Conservation (phyloP, 35 echinoderm and acorn worm genomes). For the Chiridota heheva region DNA sequence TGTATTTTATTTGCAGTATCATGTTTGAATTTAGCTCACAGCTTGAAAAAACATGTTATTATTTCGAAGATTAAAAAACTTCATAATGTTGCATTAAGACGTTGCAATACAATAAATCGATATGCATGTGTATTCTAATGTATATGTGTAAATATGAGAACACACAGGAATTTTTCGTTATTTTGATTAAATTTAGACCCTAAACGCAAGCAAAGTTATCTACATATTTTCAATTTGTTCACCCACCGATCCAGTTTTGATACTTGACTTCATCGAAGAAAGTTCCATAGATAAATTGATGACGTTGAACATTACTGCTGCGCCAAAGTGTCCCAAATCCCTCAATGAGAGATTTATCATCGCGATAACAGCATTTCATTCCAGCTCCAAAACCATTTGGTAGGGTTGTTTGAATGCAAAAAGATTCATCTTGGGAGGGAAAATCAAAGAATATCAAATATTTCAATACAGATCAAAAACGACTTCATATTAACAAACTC, state of each 20-base stretch:
- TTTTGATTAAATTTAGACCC: too few species aligned
- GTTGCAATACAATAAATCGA: neutral
- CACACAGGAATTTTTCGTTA: neutral
- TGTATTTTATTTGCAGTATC: too few species aligned
- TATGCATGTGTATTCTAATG: neutral
- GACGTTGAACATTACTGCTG: constrained; percentile 47
- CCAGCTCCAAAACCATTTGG: constrained; percentile 43
- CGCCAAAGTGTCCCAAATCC: constrained; percentile 41
- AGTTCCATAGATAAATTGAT: constrained; percentile 53
- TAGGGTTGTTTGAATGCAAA: constrained; percentile 41
- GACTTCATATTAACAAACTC: too few species aligned
- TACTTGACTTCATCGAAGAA: constrained; percentile 29
- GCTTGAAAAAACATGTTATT: too few species aligned
- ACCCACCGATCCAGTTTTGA: constrained; percentile 30
- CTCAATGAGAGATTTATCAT: constrained; percentile 57
- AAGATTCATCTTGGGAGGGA: constrained; percentile 37
- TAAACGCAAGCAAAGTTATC: too few species aligned
- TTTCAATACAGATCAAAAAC: too few species aligned
- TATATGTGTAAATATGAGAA: neutral
- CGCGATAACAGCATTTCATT: constrained; percentile 62
- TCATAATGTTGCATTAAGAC: too few species aligned
- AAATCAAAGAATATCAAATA: too few species aligned
- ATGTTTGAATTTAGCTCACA: too few species aligned
- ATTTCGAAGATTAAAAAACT: too few species aligned
- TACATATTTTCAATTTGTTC: neutral